Evolutionary conservation across 1,140 invertebrate species (phyloP), one percentile per base, ranked within the genome.

Genomic region (Trissolcus basalis): DNA sequence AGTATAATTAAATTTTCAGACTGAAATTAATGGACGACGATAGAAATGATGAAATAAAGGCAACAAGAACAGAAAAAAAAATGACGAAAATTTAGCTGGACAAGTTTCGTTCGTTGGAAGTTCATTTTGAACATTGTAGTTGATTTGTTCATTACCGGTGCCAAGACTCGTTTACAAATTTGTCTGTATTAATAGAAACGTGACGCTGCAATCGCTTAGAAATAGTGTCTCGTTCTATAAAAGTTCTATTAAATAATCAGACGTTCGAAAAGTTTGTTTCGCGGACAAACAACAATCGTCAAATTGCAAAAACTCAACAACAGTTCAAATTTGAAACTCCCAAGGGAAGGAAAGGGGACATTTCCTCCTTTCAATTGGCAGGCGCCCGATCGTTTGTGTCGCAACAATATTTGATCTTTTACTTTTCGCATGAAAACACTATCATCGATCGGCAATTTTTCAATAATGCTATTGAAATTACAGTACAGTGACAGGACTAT

Each of bases 221-320:
- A 75, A 75, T 75, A 75, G 72, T 75, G 15, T 58, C 72, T 64
- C 64, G 72, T 39, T 68, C 71, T 75, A 75, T 74, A 67, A 67
- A 68, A 74, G 58, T 72, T 47, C 53, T 15, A 39, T 54, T 71
- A 35, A 56, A 72, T 72, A 65, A 60, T 65, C 35, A 45, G 19
- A 27, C 19, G 19, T 1, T 27, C 19, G 19, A 3, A 27, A 16
- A 44, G 14, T 27, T 59, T 47, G 47, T n/a, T n/a, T n/a, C n/a
- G n/a, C n/a, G n/a, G n/a, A n/a, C n/a, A n/a, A n/a, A n/a, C n/a
- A n/a, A n/a, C n/a, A n/a, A n/a, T n/a, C n/a, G n/a, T n/a, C n/a
- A n/a, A n/a, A n/a, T n/a, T n/a, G n/a, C n/a, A n/a, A n/a, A n/a
- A n/a, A n/a, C n/a, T n/a, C n/a, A n/a, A n/a, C n/a, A n/a, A 27